Base-by-base conservation (phyloP, 1,140 invertebrate genomes). In the Ceratina australensis region DNA sequence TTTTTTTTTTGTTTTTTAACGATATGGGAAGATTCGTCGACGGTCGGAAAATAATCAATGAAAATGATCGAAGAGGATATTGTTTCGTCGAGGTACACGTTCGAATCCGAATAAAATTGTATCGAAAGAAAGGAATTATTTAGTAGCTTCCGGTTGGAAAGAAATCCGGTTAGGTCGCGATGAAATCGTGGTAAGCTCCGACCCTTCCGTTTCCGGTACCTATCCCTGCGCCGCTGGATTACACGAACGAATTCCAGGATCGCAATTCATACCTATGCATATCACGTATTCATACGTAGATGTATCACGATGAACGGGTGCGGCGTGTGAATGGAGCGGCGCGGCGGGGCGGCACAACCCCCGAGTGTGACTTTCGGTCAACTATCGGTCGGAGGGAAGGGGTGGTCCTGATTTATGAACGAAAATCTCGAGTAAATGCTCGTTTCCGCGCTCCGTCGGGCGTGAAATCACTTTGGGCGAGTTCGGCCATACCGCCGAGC, bases 391-490 rank as follows among this genome's bases (percentile, higher is more conserved):
- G 28, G 26, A 13, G 68, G 57, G 13, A 60, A 54, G 33, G 47
- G 57, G 66, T 22, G 42, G 47, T 64, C 60, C 71, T 82, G 84
- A 88, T 88, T 86, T 88, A 80, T 80, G 83, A 84, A 83, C 82
- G 73, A 84, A 87, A 88, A 87, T 88, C 87, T 87, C 85, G 83
- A 85, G 78, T 87, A 87, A 89, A 87, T 72, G 81, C 64, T 69
- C 84, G 87, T 88, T 90, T 88, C 84, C 83, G 84, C 83, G 89
- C 88, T 89, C 76, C 83, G 69, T 77, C 57, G 86, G 74, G 85
- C 89, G 87, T 90, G 88, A 90, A 90, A 90, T 90, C 79, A 83
- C 85, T 87, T 80, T 73, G 86, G 78, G 79, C 65, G 76, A 74
- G 79, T 80, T 80, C 65, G 77, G 49, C 76, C 78, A 75, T 42